Base-by-base conservation (phyloP, 2,113 vertebrate species). In the Syrmaticus mikado region DNA sequence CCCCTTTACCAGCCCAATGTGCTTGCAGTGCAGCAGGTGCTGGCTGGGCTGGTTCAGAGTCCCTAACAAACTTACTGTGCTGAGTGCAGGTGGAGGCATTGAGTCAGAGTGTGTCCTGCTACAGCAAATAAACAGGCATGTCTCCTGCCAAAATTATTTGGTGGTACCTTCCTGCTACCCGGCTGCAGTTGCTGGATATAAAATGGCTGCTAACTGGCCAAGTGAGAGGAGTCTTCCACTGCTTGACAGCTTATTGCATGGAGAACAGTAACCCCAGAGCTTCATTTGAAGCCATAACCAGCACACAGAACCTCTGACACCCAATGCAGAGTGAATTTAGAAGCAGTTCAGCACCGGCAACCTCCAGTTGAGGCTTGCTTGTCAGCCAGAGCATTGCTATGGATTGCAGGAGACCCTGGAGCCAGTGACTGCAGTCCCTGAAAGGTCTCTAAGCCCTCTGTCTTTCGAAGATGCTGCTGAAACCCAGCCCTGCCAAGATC, bases 301-400 rank as follows among this genome's bases (percentile, higher is more conserved):
- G 20, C 70, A 34, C 6, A 2, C 3, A 71, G 27, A 8, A n/a
- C 52, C 1, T 5, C 41, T 87, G 82, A 43, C 61, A 80, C 40
- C 40, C 48, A 40, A 21, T 57, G 30, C 53, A 16, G 70, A 66
- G 55, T n/a, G 81, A 80, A 77, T 89, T 82, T 80, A 46, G 68
- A 53, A 73, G 50, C 78, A 60, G 75, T 92, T 95, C 67, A 89
- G 83, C 77, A 82, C 58, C 94, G 91, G 64, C 50, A 94, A 10
- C 45, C 60, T 85, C 60, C 28, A 64, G 25, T 8, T 13, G 19
- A 85, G 48, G 40, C 36, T 50, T 50, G 75, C 22, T 72, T 91
- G 68, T 85, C 55, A 74, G 43, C 50, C 70, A 27, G 62, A 83
- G 60, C 75, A 27, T 77, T 8, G 1, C 46, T 41, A 4, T 32